phyloP scores from a whole-genome alignment of 2,888 invertebrate genomes.

The Clusia tigrina region DNA sequence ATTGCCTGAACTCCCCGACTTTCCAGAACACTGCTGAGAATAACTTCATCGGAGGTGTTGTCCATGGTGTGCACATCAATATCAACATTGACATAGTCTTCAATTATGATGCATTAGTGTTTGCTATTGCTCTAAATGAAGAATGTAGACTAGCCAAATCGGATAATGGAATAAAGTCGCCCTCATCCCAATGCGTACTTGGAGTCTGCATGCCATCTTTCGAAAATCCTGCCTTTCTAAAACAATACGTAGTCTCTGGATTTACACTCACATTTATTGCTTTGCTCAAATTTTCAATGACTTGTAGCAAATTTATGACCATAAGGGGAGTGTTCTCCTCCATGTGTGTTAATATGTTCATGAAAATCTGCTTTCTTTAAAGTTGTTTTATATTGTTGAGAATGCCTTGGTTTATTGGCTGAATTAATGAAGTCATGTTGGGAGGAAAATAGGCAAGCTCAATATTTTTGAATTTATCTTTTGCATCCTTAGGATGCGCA shows the following conservation, averaged over 20 bases:
- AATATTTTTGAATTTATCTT: conserved; percentile 19
- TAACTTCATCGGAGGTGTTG: too few relatives aligned
- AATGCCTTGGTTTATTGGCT: conserved; percentile 12
- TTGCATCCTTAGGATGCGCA: too few relatives aligned
- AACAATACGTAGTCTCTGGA: too few relatives aligned
- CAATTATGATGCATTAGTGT: not conserved
- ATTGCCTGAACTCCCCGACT: too few relatives aligned
- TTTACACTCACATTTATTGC: too few relatives aligned
- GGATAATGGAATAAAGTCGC: not conserved
- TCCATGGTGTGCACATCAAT: too few relatives aligned
- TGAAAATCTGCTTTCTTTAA: conserved; percentile 9
- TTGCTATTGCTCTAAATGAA: not conserved
- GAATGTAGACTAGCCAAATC: too few relatives aligned
- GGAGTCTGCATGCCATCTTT: not conserved
- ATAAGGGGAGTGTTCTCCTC: conserved; percentile 14
- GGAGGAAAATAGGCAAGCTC: conserved; percentile 21
- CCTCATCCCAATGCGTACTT: not conserved
- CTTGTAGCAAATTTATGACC: too few relatives aligned
- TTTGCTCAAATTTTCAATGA: too few relatives aligned
- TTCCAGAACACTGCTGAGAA: too few relatives aligned
- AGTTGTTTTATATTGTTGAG: too few relatives aligned
- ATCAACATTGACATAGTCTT: too few relatives aligned
- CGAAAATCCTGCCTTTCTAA: not conserved
- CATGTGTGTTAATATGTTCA: conserved; percentile 13
- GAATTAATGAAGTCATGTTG: conserved; percentile 22